A percentile compares a stretch with the other conserved stretches of the same genome.
Conservation (phyloP, 2,113 vertebrate species). For the Phylloscopus whistleri region DNA sequence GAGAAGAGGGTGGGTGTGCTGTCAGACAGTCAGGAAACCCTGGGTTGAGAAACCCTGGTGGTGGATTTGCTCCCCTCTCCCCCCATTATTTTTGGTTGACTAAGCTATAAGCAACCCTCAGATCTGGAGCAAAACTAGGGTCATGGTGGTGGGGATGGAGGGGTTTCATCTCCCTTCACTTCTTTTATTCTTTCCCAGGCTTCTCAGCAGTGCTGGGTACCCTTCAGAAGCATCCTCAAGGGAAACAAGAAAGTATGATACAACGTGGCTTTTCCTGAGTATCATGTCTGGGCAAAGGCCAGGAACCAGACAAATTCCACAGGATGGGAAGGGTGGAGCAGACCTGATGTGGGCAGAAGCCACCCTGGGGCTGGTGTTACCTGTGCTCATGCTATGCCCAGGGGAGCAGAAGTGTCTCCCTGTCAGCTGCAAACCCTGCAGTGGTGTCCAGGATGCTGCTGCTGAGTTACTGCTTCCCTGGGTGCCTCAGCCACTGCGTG, state of each 20-base stretch:
- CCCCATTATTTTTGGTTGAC: background rate
- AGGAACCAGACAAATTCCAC: background rate
- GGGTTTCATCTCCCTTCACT: background rate
- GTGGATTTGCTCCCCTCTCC: background rate
- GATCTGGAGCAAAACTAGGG: background rate
- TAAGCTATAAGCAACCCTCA: background rate
- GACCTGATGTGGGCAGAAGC: background rate
- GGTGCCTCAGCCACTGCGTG: rapidly evolving
- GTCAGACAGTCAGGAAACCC: background rate
- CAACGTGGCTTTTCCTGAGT: background rate
- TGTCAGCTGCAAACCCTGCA: background rate
- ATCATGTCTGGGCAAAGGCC: background rate
- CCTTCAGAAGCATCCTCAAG: background rate
- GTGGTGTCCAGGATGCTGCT: background rate
- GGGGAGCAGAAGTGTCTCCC: background rate
- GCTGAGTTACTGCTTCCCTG: background rate
- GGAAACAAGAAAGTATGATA: background rate
- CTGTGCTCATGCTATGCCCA: background rate
- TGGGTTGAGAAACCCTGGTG: background rate
- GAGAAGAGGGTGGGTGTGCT: background rate
- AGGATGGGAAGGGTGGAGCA: background rate
- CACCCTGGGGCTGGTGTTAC: background rate
- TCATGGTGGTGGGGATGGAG: background rate
- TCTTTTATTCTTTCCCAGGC: background rate
- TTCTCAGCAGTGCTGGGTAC: background rate